Evolutionary conservation across 2,888 invertebrate species (phyloP).

Genomic region (Euspilapteryx auroguttella): DNA sequence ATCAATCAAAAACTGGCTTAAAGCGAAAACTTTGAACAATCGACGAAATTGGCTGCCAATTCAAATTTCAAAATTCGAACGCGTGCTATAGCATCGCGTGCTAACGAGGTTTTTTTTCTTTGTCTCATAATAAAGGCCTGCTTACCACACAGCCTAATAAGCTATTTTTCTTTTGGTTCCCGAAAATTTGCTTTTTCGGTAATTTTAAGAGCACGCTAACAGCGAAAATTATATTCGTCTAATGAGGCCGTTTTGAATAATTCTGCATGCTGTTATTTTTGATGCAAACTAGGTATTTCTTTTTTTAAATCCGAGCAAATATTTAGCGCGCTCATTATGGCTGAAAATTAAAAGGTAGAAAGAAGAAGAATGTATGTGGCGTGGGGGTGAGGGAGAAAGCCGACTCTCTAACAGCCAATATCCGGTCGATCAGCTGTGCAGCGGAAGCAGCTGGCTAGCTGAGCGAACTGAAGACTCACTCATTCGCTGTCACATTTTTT

Average conservation of each 20-base stretch:
- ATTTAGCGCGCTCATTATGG: conserved; percentile 24
- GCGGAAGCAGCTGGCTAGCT: conserved; percentile 51
- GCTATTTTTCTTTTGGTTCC: no score
- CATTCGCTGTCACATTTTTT: conserved; percentile 18
- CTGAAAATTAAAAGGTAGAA: conserved; percentile 29
- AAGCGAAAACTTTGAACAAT: no score
- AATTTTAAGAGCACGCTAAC: not conserved
- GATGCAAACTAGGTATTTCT: no score
- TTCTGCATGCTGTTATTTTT: not conserved
- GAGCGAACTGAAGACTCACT: conserved; percentile 29
- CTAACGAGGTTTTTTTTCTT: conserved; percentile 12
- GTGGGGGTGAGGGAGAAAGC: conserved; percentile 19
- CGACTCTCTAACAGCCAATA: conserved; percentile 46
- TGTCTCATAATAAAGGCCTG: no score
- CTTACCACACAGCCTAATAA: no score
- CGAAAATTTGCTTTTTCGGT: no score
- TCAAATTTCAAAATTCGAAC: conserved; percentile 19
- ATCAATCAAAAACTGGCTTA: no score
- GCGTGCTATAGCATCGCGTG: conserved; percentile 22
- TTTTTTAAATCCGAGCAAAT: conserved; percentile 11
- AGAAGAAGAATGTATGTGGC: conserved; percentile 14
- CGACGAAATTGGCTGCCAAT: no score
- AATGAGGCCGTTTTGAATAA: not conserved
- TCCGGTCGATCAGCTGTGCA: conserved; percentile 55
- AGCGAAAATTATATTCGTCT: conserved; percentile 5